A percentile compares a stretch with the other conserved stretches of the same genome.
Evolutionary conservation across 2,113 vertebrate species (phyloP).

Genomic region (Cyprinodon tularosa): DNA sequence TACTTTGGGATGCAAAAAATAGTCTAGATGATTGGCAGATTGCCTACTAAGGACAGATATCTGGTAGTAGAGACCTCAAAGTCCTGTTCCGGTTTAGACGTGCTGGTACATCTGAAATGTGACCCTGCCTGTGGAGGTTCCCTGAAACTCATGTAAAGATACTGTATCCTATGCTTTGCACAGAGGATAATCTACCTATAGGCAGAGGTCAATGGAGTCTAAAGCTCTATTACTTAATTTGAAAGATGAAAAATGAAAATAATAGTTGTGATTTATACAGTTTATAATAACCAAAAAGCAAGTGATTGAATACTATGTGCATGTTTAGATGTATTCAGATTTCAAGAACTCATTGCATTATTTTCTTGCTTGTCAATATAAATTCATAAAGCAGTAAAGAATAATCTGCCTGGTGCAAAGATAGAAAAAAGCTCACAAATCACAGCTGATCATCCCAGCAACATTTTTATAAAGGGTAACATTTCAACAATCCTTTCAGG

Average conservation of each 20-base stretch:
- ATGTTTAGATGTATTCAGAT: neutral
- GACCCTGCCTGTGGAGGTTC: conserved; percentile 15
- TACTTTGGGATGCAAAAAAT: conserved; percentile 5
- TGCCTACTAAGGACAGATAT: conserved; percentile 32
- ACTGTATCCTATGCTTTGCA: conserved; percentile 12
- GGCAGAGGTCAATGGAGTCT: neutral
- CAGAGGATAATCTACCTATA: conserved; percentile 4
- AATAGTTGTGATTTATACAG: neutral
- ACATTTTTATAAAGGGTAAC: neutral
- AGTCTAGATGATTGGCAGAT: conserved; percentile 26
- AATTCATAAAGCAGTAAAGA: neutral
- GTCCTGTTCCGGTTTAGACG: conserved; percentile 9
- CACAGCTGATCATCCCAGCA: neutral
- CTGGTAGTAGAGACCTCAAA: conserved; percentile 2
- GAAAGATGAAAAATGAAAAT: conserved; percentile 14
- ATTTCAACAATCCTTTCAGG: neutral
- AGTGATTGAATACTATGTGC: neutral
- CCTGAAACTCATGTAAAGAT: conserved; percentile 28
- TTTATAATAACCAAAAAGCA: neutral
- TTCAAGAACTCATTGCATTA: neutral
- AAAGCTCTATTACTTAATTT: conserved; percentile 2
- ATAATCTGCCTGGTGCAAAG: neutral
- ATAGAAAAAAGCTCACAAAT: neutral
- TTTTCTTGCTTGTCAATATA: neutral
- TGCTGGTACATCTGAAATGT: conserved; percentile 33